Percentiles rank a stretch among this genome's conserved stretches.
Conservation (phyloP, 2,888 invertebrate species). For the Parasteatoda lunata region DNA sequence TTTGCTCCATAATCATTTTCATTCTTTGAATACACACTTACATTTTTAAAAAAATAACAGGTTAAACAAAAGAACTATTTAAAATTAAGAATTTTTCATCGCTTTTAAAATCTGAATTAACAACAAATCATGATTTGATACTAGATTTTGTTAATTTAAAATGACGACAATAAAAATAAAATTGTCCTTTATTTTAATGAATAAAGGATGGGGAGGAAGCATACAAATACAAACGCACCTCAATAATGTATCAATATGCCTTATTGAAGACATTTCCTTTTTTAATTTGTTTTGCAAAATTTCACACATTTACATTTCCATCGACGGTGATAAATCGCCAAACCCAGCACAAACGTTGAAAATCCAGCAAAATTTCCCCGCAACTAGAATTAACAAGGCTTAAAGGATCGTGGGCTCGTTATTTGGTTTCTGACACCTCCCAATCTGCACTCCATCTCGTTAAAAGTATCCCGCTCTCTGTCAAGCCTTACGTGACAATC, state of each 20-base stretch:
- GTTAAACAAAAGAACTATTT: no score
- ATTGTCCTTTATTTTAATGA: no score
- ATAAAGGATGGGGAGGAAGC: background rate
- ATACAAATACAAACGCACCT: background rate
- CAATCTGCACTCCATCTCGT: slow-evolving; percentile 57
- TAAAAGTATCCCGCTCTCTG: slow-evolving; percentile 58
- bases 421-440: slow-evolving; percentile 46
- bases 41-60: no score
- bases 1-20: no score
- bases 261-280: no score
- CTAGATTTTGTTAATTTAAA: no score
- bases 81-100: no score
- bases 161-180: no score
- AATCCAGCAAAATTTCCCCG: slow-evolving; percentile 1
- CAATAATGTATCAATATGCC: background rate
- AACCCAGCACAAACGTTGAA: background rate
- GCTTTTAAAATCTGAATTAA: no score
- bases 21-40: no score
- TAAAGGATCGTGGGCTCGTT: slow-evolving; percentile 39
- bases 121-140: no score
- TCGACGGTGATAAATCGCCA: slow-evolving; percentile 24
- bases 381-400: slow-evolving; percentile 61
- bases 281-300: background rate
- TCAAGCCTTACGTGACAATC: slow-evolving; percentile 54
- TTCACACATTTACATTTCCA: background rate